These are phyloP conservation scores for Pagrus major DNA, from an alignment of 2,113 vertebrate genomes.

Conservation along the genomic window DNA sequence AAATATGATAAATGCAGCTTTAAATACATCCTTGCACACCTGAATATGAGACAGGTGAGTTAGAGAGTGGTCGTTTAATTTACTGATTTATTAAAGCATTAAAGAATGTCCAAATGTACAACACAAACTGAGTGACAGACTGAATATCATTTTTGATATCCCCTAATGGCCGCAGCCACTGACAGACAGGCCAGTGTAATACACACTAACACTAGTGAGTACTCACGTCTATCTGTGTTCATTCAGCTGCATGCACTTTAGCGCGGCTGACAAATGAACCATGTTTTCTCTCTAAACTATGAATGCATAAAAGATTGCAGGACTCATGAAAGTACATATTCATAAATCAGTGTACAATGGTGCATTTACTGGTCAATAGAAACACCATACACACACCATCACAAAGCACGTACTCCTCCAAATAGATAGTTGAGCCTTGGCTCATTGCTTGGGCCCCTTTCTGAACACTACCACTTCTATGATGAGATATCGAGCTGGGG, in stretches of 20 bases:
- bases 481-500: slow-evolving; percentile 80
- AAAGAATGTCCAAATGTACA: neutral
- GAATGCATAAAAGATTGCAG: slow-evolving; percentile 54
- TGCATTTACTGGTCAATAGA: slow-evolving; percentile 67
- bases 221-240: slow-evolving; percentile 37
- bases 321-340: slow-evolving; percentile 51
- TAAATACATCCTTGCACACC: neutral
- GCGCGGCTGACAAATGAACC: slow-evolving; percentile 54
- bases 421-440: slow-evolving; percentile 64
- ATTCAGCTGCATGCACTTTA: slow-evolving; percentile 46
- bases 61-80: neutral
- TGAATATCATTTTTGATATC: neutral
- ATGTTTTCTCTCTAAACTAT: slow-evolving; percentile 46
- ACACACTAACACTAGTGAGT: neutral
- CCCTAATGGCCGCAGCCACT: slow-evolving; percentile 1
- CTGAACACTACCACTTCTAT: slow-evolving; percentile 67
- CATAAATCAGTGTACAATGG: slow-evolving; percentile 63
- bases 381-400: slow-evolving; percentile 31
- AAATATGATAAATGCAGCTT: too few species aligned
- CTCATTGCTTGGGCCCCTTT: slow-evolving; percentile 71
- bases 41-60: neutral
- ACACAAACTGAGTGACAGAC: neutral
- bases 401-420: slow-evolving; percentile 51
- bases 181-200: slow-evolving; percentile 6
- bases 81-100: too few species aligned